Evolutionary conservation across 2,797 vertebrate species (phyloP).

Genomic region (Scomberomorus guttatus): DNA sequence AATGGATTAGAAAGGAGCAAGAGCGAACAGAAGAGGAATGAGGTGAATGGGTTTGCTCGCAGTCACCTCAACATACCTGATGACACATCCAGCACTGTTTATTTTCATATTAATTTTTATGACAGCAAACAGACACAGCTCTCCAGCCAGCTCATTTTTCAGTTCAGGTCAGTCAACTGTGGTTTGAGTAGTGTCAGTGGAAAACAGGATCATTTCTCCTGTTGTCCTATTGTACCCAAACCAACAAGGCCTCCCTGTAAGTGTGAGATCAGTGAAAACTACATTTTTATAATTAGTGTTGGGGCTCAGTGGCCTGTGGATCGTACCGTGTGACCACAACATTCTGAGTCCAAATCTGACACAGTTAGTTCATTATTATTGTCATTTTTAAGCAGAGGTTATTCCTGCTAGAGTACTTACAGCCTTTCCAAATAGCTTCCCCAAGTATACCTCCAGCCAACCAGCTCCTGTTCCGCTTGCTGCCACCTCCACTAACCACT

Average conservation of each 20-base stretch:
- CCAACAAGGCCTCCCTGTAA: constrained; percentile 18
- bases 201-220: constrained; percentile 13
- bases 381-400: constrained; percentile 17
- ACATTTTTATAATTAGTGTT: constrained; percentile 2
- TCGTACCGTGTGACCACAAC: constrained; percentile 7
- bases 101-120: constrained; percentile 28
- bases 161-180: constrained; percentile 33
- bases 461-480: constrained; percentile 68
- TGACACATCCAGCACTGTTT: constrained; percentile 5
- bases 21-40: neutral
- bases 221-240: constrained; percentile 18
- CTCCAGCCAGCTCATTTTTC: constrained; percentile 34
- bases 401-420: constrained; percentile 19
- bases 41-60: constrained; percentile 39
- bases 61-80: constrained; percentile 13
- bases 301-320: constrained; percentile 2
- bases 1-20: constrained; percentile 7
- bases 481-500: constrained; percentile 78
- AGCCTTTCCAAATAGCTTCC: constrained; percentile 56
- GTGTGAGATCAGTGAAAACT: constrained; percentile 19
- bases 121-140: constrained; percentile 38
- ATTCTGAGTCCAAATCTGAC: constrained; percentile 16
- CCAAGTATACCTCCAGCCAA: constrained; percentile 50
- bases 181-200: constrained; percentile 26
- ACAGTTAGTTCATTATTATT: constrained; percentile 25